Conservation (phyloP, 2,888 invertebrate species). For the Agonopterix arenella region DNA sequence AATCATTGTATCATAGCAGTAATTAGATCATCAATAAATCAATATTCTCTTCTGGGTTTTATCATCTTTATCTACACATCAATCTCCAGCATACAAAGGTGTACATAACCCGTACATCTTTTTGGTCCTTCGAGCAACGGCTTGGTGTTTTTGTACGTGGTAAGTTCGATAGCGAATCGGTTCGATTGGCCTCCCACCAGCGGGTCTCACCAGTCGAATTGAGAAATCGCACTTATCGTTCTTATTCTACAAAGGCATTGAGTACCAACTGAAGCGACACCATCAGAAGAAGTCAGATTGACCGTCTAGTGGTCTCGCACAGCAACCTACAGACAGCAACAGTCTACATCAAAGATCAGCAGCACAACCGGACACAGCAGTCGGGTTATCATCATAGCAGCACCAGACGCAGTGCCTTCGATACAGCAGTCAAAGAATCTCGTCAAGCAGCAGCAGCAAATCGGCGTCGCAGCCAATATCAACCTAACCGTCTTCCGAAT, state of each 20-base stretch:
- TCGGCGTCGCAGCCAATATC: too few species aligned
- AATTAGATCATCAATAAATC: too few species aligned
- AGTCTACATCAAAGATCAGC: too few species aligned
- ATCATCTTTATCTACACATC: too few species aligned
- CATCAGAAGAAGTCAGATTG: too few species aligned
- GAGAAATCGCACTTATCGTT: background rate
- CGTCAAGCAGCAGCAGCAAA: background rate
- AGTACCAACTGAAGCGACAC: background rate
- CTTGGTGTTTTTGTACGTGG: slow-evolving; percentile 7
- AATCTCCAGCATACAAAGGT: too few species aligned
- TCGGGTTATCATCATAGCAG: too few species aligned
- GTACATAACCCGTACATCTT: background rate
- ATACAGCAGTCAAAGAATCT: background rate
- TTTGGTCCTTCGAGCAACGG: background rate
- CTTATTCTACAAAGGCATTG: background rate
- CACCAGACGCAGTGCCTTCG: background rate
- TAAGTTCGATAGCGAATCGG: slow-evolving; percentile 10
- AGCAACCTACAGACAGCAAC: too few species aligned
- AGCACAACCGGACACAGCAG: too few species aligned
- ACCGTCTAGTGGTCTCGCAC: too few species aligned
- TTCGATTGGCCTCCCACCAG: background rate
- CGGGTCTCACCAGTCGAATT: background rate
- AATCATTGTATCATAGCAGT: too few species aligned
- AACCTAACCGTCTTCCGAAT: background rate
- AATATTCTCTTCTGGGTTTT: too few species aligned